Base-by-base conservation (phyloP, 2,888 invertebrate genomes). In the Tenthredo amoena region DNA sequence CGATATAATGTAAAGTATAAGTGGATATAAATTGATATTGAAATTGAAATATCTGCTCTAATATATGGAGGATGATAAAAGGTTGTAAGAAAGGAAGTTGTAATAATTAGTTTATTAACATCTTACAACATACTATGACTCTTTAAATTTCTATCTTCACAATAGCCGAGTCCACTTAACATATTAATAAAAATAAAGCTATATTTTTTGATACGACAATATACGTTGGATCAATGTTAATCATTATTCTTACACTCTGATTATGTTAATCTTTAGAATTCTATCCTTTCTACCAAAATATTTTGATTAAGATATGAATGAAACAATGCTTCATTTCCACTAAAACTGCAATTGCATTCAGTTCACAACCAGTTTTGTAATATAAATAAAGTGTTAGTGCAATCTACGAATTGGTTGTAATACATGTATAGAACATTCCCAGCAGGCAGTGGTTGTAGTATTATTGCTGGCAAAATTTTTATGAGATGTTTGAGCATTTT, bases 201-300 rank as follows among this genome's bases (percentile, higher is more conserved):
- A 81, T 81, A 62, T 62, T 72, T 34, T 71, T 37, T 43, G 43
- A 40, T 72, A 18, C 40, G 26, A 84, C 76, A 58, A 50, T 5
- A 37, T 47, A 37, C n/a, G 47, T 47, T 34, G 26, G 26, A 83
- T 15, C 62, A 65, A 15, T 40, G 26, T 71, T 47, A 43, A 43
- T 31, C 34, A n/a, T 55, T 34, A 84, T 72, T 58, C 37, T 34
- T 79, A 34, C 2, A 34, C 34, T 65, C 76, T 84, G 85, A 86
- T 68, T 85, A 84, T 86, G 76, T 81, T 81, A 77, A 84, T 65
- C 1, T 81, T 40, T 58, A 21, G 68, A 31, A 81, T 62, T 81
- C n/a, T 34, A 55, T 74, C 4, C 10, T n/a, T 74, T 21, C 43
- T 43, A 21, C 40, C 12, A 21, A 74, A 21, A 21, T 62, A 62